These are phyloP conservation scores for Apolygus lucorum DNA, from an alignment of 1,140 invertebrate genomes.

Conservation along the genomic window DNA sequence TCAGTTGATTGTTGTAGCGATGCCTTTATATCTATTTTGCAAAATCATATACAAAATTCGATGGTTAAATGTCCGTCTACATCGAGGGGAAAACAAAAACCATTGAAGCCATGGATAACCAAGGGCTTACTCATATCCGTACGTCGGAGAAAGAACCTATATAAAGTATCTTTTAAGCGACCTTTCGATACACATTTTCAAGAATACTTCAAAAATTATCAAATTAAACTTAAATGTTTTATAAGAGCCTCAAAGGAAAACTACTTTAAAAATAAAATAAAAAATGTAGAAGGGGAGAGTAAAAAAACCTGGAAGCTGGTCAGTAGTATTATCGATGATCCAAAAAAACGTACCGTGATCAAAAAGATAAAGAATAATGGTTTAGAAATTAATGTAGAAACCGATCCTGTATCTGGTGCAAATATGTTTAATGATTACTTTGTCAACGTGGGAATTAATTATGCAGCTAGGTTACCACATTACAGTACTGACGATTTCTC, in stretches of 20 bases:
- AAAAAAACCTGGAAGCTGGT: too few species aligned
- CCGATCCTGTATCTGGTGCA: too few species aligned
- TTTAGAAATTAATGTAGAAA: too few species aligned
- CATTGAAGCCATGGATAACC: background rate
- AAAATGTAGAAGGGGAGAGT: too few species aligned
- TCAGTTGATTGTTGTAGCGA: too few species aligned
- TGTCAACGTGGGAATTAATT: background rate
- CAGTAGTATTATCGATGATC: too few species aligned
- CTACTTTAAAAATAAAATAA: too few species aligned
- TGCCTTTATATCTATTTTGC: background rate
- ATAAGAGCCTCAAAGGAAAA: conserved; percentile 1
- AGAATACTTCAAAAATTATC: background rate
- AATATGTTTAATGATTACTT: too few species aligned
- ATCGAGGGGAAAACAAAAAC: background rate
- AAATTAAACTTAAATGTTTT: background rate
- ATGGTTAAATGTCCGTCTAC: background rate
- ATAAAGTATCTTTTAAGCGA: background rate
- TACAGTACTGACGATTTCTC: too few species aligned
- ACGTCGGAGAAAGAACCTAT: background rate
- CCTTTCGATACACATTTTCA: background rate
- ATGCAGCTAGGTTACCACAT: background rate
- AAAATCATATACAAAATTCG: too few species aligned
- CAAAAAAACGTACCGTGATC: background rate
- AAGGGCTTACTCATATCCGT: background rate
- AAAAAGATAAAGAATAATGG: too few species aligned